phyloP scores from a whole-genome alignment of 2,113 vertebrate genomes.

The Syngnathoides biaculeatus region DNA sequence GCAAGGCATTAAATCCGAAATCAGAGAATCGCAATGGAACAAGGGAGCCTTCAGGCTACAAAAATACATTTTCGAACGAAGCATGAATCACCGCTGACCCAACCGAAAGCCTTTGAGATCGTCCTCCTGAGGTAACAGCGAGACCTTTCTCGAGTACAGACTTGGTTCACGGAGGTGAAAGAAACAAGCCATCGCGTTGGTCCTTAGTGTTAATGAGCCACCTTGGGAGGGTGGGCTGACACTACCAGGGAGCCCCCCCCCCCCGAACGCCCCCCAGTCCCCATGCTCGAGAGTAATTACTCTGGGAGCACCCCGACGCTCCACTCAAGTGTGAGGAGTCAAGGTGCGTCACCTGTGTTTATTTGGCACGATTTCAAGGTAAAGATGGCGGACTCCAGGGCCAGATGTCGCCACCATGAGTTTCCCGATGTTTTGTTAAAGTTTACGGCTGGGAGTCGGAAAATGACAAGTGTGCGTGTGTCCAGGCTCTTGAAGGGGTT shows the following conservation, averaged over 20 bases:
- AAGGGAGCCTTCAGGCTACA: neutral
- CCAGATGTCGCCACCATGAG: neutral
- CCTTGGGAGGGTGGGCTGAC: conserved; percentile 46
- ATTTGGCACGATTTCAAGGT: conserved; percentile 17
- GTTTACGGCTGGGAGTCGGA: conserved; percentile 5
- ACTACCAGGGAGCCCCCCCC: conserved; percentile 47
- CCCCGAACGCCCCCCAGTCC: too few species aligned
- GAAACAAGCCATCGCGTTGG: conserved; percentile 8
- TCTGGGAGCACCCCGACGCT: conserved; percentile 27
- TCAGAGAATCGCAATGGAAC: too few species aligned
- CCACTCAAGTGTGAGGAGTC: conserved; percentile 5
- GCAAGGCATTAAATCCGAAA: too few species aligned
- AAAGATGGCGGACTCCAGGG: conserved; percentile 6
- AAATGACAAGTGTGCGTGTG: conserved; percentile 3
- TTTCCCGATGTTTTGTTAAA: conserved; percentile 7
- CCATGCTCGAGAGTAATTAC: conserved; percentile 67
- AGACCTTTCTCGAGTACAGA: neutral
- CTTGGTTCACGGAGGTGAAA: conserved; percentile 11
- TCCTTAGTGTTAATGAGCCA: conserved; percentile 63
- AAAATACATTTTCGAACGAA: neutral
- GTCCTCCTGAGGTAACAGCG: neutral
- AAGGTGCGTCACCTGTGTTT: neutral
- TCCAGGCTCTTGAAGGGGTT: neutral
- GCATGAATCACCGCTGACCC: neutral
- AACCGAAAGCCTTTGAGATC: neutral